Percentiles rank a stretch among this genome's conserved stretches.
These are phyloP conservation scores for Polyergus mexicanus DNA, from an alignment of 1,140 invertebrate genomes.

Conservation along the genomic window DNA sequence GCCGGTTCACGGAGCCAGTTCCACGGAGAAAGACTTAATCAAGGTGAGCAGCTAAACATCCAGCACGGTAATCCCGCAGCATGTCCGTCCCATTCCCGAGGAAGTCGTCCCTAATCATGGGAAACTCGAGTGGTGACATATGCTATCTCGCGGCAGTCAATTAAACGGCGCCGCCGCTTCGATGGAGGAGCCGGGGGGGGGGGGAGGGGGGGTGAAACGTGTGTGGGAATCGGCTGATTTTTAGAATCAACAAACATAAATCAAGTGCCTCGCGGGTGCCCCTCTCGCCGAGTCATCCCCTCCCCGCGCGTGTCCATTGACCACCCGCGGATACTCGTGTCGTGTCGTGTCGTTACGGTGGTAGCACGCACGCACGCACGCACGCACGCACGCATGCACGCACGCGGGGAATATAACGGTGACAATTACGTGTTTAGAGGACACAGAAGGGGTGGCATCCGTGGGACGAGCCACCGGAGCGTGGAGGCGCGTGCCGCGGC, in stretches of 20 bases:
- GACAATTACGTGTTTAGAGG: conserved; percentile 83
- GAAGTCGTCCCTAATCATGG: conserved; percentile 71
- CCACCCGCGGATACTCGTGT: conserved; percentile 65
- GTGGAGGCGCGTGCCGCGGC: conserved; percentile 79
- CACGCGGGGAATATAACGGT: conserved; percentile 66
- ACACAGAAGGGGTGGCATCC: conserved; percentile 79
- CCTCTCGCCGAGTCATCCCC: conserved; percentile 26
- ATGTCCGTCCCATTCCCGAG: conserved; percentile 26
- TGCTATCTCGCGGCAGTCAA: conserved; percentile 72
- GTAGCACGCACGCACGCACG: conserved; percentile 25
- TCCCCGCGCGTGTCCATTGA: conserved; percentile 25
- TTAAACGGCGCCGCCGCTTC: conserved; percentile 69
- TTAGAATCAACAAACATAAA: conserved; percentile 82
- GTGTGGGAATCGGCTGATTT: conserved; percentile 81
- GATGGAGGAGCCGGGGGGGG: background rate
- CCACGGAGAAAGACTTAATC: background rate
- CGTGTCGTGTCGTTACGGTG: conserved; percentile 64
- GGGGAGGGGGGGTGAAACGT: background rate
- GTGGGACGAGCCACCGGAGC: conserved; percentile 78
- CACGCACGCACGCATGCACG: background rate
- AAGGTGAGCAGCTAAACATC: conserved; percentile 9
- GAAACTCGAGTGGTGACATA: conserved; percentile 79
- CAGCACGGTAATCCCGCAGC: background rate
- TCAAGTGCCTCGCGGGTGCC: conserved; percentile 74
- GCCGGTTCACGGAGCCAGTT: background rate